phyloP scores from a whole-genome alignment of 2,113 vertebrate genomes.

The Odontesthes bonariensis region DNA sequence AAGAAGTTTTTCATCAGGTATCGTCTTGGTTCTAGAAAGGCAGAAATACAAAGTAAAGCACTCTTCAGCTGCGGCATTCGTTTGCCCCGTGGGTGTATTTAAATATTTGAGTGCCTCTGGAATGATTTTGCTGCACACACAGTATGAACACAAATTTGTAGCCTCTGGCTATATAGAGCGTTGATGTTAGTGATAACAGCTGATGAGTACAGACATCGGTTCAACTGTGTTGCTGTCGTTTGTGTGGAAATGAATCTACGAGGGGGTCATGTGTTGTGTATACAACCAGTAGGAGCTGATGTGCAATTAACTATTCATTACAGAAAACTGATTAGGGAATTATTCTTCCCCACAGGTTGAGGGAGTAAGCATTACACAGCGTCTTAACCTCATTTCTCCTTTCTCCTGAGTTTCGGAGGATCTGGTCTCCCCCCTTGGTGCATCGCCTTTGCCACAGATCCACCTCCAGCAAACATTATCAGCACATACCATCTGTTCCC shows the following conservation, averaged over 20 bases:
- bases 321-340: constrained; percentile 70
- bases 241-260: constrained; percentile 46
- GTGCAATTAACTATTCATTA: constrained; percentile 77
- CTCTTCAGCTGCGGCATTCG: constrained; percentile 25
- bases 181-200: constrained; percentile 60
- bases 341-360: constrained; percentile 63
- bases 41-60: not conserved
- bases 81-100: constrained; percentile 64
- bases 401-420: constrained; percentile 35
- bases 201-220: constrained; percentile 37
- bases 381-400: constrained; percentile 52
- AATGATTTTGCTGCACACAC: constrained; percentile 59
- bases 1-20: constrained; percentile 45
- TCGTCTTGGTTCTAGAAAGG: constrained; percentile 22
- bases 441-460: constrained; percentile 56
- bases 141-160: constrained; percentile 63
- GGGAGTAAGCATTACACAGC: constrained; percentile 44
- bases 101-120: constrained; percentile 62
- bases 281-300: constrained; percentile 57
- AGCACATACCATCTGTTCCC: constrained; percentile 77
- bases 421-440: constrained; percentile 39
- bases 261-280: constrained; percentile 58
- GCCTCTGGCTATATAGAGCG: constrained; percentile 55
- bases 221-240: constrained; percentile 31
- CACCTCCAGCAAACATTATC: constrained; percentile 72